These are phyloP conservation scores for Aphrophora alni DNA, from an alignment of 2,888 invertebrate genomes.

Conservation along the genomic window DNA sequence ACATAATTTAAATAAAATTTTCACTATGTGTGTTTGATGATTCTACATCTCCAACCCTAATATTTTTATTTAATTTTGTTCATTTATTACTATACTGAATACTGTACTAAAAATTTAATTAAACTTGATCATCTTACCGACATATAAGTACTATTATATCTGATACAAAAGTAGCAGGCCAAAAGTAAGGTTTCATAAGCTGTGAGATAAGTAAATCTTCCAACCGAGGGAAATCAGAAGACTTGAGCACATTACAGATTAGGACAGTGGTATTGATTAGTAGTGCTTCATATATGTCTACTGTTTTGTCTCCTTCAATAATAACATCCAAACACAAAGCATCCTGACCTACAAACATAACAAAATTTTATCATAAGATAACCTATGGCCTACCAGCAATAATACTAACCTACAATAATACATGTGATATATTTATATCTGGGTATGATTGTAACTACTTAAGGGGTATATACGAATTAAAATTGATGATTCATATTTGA, in stretches of 20 bases:
- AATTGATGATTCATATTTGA: too few species aligned
- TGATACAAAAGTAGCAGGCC: slow-evolving; percentile 28
- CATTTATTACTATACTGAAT: too few species aligned
- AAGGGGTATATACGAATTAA: too few species aligned
- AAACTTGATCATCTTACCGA: not conserved
- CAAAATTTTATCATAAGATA: not conserved
- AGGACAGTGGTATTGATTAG: slow-evolving; percentile 1
- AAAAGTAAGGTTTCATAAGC: slow-evolving; percentile 23
- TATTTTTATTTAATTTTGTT: too few species aligned
- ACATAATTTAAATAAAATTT: too few species aligned
- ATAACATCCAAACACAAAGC: not conserved
- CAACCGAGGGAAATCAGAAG: not conserved
- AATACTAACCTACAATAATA: too few species aligned
- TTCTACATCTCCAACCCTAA: too few species aligned
- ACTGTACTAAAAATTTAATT: too few species aligned
- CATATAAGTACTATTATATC: slow-evolving; percentile 24
- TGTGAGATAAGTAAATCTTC: slow-evolving; percentile 19
- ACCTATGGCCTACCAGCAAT: too few species aligned
- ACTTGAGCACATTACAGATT: not conserved
- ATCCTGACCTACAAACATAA: not conserved
- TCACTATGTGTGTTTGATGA: too few species aligned
- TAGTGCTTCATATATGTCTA: slow-evolving; percentile 22
- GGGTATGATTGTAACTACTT: too few species aligned
- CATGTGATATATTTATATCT: too few species aligned
- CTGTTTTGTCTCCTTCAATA: not conserved